A percentile compares a stretch with the other conserved stretches of the same genome.
Evolutionary conservation across 2,888 invertebrate genomes (phyloP).

Genomic region (Tipula helvola): DNA sequence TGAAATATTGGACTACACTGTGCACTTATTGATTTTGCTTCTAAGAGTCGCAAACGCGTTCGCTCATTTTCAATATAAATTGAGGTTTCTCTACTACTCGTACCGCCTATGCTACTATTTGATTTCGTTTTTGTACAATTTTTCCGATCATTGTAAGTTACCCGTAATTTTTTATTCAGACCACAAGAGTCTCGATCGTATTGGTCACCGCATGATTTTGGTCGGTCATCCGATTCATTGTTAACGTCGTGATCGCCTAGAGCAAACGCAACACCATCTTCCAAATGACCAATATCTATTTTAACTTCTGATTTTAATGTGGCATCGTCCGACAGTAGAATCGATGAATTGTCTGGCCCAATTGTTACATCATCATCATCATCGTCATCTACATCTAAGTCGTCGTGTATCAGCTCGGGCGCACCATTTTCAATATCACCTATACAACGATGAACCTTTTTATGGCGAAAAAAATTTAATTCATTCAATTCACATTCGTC

Average conservation of each 20-base stretch:
- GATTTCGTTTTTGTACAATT: neutral
- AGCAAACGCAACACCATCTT: neutral
- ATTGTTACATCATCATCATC: slow-evolving; percentile 9
- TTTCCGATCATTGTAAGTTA: neutral
- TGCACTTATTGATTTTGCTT: slow-evolving; percentile 35
- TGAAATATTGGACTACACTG: slow-evolving; percentile 33
- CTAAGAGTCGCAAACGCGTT: slow-evolving; percentile 28
- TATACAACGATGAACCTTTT: neutral
- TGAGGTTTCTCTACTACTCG: neutral
- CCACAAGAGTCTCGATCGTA: neutral
- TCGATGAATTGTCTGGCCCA: neutral
- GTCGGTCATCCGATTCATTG: neutral
- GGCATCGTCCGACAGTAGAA: neutral
- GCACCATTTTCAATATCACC: neutral
- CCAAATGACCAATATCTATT: neutral
- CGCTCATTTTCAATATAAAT: neutral
- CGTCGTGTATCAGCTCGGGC: neutral
- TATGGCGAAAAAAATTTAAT: neutral
- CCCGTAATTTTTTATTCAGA: neutral
- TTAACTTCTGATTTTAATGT: neutral
- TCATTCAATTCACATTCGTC: neutral
- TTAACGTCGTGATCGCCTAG: neutral
- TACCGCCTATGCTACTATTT: neutral
- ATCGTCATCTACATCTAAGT: neutral
- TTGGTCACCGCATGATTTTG: neutral